Base-by-base conservation (phyloP, 2,797 vertebrate species). In the Hoplostethus atlanticus region DNA sequence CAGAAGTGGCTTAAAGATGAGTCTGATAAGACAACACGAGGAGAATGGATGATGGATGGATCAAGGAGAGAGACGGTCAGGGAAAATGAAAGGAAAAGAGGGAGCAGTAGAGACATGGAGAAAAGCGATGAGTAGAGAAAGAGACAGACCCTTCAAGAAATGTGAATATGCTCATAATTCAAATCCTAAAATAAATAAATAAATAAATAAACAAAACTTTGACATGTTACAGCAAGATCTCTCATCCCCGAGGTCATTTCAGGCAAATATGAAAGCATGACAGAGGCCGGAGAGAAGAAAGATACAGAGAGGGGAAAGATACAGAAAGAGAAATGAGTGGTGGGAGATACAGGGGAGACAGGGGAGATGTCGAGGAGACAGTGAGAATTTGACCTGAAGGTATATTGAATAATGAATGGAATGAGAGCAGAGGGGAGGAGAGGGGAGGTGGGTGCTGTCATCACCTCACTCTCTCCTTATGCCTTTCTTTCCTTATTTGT, bases 401-500 rank as follows among this genome's bases (percentile, higher is more conserved):
- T 83, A 79, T 85, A 17, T 77, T 93, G 81, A 90, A 92, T 93
- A 85, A 92, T 92, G 81, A 79, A 92, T 89, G 81, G 68, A 64
- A 58, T 66, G 71, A 73, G 63, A 53, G 71, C 44, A 71, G 62
- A 77, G 64, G 72, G 52, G 48, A 68, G 64, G 72, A 55, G 48
- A 68, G 62, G 64, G 57, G 68, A 74, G 65, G 68, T 44, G 47
- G 73, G 57, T 83, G 58, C 63, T 44, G 5, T 63, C 50, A 65
- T 69, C 63, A 58, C 55, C 73, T 80, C 71, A 47, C 31, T 63
- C 57, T 73, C 58, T 56, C 38, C 21, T 21, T 21, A 21, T 75
- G 46, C 25, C 21, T 21, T 21, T 55, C 59, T 64, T 13, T 68
- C 42, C 60, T 64, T 30, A 34, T 54, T 55, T 48, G 5, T 28